Base-by-base conservation (phyloP, 1,140 invertebrate species). In the Drosophila tristis region DNA sequence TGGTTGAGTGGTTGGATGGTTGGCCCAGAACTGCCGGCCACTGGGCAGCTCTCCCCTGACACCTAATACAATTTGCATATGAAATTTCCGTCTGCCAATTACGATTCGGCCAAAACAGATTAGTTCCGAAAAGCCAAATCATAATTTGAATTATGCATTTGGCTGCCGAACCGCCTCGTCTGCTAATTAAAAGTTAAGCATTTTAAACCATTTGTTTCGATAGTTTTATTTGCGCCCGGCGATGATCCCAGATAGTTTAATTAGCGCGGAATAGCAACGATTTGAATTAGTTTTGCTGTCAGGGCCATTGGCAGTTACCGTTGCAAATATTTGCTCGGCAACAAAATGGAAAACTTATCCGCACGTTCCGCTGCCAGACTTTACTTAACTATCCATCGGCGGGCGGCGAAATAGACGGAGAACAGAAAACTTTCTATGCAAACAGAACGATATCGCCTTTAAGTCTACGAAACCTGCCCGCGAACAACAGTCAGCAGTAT, bases 111-210 rank as follows among this genome's bases (percentile, higher is more conserved):
- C 74, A 54, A 82, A 84, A 79, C 70, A 78, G 79, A 82, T 79
- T 78, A 79, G 62, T 57, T 63, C 45, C 64, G 45, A 71, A 70
- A 59, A 78, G 74, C 74, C 64, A 81, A 85, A 87, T 87, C 82
- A 81, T 78, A 85, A 85, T 85, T 71, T 74, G 66, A 87, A 81
- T 87, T 81, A 79, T 81, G 70, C 61, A 81, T 81, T 77, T 63
- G 20, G 29, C 31, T 59, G 56, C 45, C 53, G 13, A n/a, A 16
- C 1, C 45, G 43, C 16, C 67, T 43, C 44, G 39, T 13, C 45
- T 68, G 54, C 70, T 72, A 61, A 58, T 73, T 78, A 78, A 82
- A 76, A 75, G 73, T 75, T 75, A 64, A 74, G 53, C 59, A 71
- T 58, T 71, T 70, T 56, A 62, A 53, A 25, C 42, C 29, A 61